These are phyloP conservation scores for Myrmecophaga tridactyla DNA, from an alignment of 2,113 vertebrate species.

Conservation along the genomic window DNA sequence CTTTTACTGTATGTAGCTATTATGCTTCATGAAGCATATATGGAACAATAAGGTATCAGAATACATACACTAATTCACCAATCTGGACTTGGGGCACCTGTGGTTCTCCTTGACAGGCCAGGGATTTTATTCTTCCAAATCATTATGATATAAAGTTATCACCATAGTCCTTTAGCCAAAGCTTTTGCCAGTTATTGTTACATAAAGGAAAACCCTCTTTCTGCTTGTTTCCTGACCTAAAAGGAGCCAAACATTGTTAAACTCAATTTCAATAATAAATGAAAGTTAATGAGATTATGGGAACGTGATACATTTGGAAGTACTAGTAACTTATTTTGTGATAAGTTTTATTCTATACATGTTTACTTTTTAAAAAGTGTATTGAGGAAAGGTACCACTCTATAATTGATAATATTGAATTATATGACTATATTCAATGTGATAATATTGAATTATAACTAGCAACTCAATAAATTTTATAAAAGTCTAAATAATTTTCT, in stretches of 20 bases:
- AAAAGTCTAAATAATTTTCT: conserved; percentile 7
- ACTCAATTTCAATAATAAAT: not conserved
- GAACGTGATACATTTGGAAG: not conserved
- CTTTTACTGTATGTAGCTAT: not conserved
- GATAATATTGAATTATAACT: too few species aligned
- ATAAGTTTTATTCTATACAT: not conserved
- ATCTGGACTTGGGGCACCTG: not conserved
- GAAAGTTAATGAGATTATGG: not conserved
- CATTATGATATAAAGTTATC: not conserved
- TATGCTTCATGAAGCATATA: not conserved
- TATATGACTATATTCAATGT: too few species aligned
- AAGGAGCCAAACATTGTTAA: not conserved
- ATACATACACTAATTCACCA: not conserved
- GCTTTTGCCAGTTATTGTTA: not conserved
- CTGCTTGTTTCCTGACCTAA: not conserved
- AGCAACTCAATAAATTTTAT: not conserved
- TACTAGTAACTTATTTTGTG: not conserved
- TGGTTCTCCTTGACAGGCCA: not conserved
- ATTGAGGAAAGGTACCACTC: not conserved
- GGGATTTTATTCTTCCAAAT: not conserved
- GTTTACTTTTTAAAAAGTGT: not conserved
- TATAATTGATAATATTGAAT: too few species aligned
- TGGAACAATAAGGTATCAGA: not conserved
- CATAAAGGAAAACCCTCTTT: not conserved
- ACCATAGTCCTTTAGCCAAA: not conserved